phyloP scores from a whole-genome alignment of 2,113 vertebrate species.

The Melanotaenia duboulayi region DNA sequence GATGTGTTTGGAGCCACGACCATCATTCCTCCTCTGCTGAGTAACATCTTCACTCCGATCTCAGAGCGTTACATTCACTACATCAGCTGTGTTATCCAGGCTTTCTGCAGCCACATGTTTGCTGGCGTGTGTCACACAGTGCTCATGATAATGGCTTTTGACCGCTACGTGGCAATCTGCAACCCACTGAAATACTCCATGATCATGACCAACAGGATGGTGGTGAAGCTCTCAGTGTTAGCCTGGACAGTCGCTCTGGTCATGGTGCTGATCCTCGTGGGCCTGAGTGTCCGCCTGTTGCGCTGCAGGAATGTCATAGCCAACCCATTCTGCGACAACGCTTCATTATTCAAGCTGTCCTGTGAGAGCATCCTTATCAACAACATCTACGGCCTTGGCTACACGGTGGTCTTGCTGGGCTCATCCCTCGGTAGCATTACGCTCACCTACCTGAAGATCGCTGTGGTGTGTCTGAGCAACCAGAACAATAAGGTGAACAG shows the following conservation, averaged over 20 bases:
- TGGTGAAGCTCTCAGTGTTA: conserved; percentile 47
- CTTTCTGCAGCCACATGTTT: conserved; percentile 65
- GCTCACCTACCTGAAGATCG: conserved; percentile 71
- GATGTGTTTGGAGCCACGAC: conserved; percentile 56
- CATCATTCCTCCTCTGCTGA: conserved; percentile 62
- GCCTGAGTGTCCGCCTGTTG: conserved; percentile 54
- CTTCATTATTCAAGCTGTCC: conserved; percentile 72
- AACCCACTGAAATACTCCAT: conserved; percentile 60
- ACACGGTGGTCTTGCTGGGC: conserved; percentile 27
- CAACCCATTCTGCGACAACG: conserved; percentile 73
- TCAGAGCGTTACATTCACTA: conserved; percentile 49
- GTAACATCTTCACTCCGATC: conserved; percentile 22
- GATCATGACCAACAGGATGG: conserved; percentile 67
- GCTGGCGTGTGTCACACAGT: conserved; percentile 44
- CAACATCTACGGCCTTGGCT: conserved; percentile 61
- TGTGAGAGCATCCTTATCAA: conserved; percentile 65
- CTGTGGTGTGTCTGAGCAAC: conserved; percentile 33
- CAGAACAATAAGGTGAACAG: conserved; percentile 44
- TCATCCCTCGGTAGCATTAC: conserved; percentile 47
- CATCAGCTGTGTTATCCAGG: conserved; percentile 65
- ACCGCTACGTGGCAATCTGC: conserved; percentile 78
- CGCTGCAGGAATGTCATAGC: conserved; percentile 58
- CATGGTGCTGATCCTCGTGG: conserved; percentile 32
- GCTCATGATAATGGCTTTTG: conserved; percentile 78
- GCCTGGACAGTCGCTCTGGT: conserved; percentile 40